Conservation (phyloP, 2,113 vertebrate species). For the Menura novaehollandiae region DNA sequence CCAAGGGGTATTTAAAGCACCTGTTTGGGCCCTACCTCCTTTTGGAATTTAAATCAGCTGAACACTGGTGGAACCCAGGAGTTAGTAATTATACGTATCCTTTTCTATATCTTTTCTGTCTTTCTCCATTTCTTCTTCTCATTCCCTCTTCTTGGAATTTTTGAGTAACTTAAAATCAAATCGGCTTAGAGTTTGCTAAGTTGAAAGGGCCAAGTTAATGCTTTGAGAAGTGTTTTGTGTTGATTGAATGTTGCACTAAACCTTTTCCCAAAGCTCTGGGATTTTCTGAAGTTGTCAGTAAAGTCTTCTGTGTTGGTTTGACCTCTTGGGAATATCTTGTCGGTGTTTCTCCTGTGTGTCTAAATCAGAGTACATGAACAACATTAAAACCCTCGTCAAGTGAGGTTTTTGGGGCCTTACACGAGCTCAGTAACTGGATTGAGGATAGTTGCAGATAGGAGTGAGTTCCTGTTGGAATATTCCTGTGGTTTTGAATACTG, state of each 20-base stretch:
- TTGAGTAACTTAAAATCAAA: background rate
- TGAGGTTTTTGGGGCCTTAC: background rate
- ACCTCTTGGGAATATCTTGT: background rate
- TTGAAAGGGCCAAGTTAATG: too few species aligned
- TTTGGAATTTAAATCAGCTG: background rate
- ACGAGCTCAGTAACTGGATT: background rate
- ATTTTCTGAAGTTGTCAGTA: background rate
- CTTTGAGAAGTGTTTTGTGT: background rate
- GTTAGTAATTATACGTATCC: background rate
- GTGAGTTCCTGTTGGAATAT: background rate
- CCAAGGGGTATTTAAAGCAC: background rate
- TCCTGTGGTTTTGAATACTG: background rate
- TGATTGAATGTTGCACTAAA: background rate
- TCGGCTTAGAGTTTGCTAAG: background rate
- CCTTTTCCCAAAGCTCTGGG: background rate
- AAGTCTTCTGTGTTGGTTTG: background rate
- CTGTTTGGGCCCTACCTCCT: fast-evolving
- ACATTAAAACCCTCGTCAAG: background rate
- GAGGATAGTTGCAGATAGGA: background rate
- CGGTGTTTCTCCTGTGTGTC: background rate
- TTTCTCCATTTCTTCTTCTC: background rate
- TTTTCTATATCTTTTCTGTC: background rate
- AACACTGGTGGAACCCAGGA: background rate
- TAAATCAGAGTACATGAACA: background rate
- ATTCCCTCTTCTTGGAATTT: background rate